These are phyloP conservation scores for Argya squamiceps DNA, from an alignment of 2,797 vertebrate genomes.

Conservation along the genomic window DNA sequence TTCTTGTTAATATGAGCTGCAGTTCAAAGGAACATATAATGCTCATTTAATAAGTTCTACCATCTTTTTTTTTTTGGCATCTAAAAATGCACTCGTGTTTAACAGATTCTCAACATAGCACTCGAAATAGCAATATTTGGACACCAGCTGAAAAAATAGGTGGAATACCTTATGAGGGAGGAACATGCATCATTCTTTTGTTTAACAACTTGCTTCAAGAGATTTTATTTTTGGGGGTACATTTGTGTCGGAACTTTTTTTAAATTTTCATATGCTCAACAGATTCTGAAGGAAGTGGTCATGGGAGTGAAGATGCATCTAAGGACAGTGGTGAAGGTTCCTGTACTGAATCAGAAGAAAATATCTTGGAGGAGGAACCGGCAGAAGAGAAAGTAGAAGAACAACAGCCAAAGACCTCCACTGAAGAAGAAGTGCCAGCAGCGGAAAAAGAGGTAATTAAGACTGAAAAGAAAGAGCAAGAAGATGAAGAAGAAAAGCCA, in stretches of 20 bases:
- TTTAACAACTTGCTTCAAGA: constrained; percentile 69
- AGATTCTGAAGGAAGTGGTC: constrained; percentile 95
- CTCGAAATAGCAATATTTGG: constrained; percentile 54
- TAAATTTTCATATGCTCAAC: constrained; percentile 83
- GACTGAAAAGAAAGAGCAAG: constrained; percentile 83
- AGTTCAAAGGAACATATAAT: neutral
- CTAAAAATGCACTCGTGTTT: constrained; percentile 25
- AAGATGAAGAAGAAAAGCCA: constrained; percentile 76
- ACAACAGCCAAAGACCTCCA: constrained; percentile 77
- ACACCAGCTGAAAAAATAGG: constrained; percentile 57
- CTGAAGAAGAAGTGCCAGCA: constrained; percentile 71
- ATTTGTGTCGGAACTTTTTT: constrained; percentile 73
- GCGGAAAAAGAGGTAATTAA: constrained; percentile 86
- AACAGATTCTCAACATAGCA: constrained; percentile 51
- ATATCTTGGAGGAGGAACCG: constrained; percentile 81
- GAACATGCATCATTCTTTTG: constrained; percentile 67
- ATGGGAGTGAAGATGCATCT: constrained; percentile 89
- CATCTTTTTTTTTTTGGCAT: constrained; percentile 30
- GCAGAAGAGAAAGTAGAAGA: constrained; percentile 76
- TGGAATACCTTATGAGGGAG: constrained; percentile 63
- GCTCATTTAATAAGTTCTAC: constrained; percentile 25
- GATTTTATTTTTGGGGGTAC: constrained; percentile 69
- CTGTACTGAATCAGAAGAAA: constrained; percentile 89
- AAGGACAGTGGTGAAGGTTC: constrained; percentile 87
- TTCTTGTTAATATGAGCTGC: neutral